Evolutionary conservation across 2,888 invertebrate genomes (phyloP).

Genomic region (Polylopha cassiicola): DNA sequence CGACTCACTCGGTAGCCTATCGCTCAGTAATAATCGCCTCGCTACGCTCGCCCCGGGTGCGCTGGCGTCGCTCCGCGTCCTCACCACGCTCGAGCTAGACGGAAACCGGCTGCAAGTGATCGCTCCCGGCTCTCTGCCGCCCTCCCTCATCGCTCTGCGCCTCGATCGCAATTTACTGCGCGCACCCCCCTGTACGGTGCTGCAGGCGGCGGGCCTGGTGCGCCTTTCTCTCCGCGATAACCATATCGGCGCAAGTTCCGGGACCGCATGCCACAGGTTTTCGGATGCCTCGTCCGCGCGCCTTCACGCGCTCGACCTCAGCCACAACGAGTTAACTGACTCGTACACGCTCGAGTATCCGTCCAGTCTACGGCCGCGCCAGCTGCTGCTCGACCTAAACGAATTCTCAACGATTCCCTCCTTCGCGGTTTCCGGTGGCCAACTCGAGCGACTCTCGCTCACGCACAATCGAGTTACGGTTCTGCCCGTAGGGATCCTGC

Average conservation of each 20-base stretch:
- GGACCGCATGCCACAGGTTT: constrained; percentile 28
- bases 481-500: constrained; percentile 81
- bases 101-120: constrained; percentile 81
- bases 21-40: constrained; percentile 86
- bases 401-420: constrained; percentile 80
- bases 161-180: constrained; percentile 81
- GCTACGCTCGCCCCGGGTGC: constrained; percentile 62
- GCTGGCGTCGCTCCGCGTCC: constrained; percentile 78
- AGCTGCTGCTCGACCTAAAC: constrained; percentile 86
- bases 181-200: constrained; percentile 74
- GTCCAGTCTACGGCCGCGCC: constrained; percentile 81
- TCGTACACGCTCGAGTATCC: constrained; percentile 80
- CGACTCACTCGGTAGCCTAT: constrained; percentile 83
- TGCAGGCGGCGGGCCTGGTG: constrained; percentile 75
- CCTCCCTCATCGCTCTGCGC: constrained; percentile 79
- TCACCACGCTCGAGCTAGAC: constrained; percentile 80
- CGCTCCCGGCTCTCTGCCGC: constrained; percentile 76
- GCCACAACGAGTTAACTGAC: constrained; percentile 84
- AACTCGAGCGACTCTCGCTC: constrained; percentile 83
- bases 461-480: constrained; percentile 82
- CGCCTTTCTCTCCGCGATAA: constrained; percentile 79
- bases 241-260: constrained; percentile 38
- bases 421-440: constrained; percentile 79
- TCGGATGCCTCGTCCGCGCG: constrained; percentile 60
- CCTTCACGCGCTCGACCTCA: constrained; percentile 86